A percentile compares a stretch with the other conserved stretches of the same genome.
These are phyloP conservation scores for Eumeta japonica DNA, from an alignment of 1,140 invertebrate species.

Conservation along the genomic window DNA sequence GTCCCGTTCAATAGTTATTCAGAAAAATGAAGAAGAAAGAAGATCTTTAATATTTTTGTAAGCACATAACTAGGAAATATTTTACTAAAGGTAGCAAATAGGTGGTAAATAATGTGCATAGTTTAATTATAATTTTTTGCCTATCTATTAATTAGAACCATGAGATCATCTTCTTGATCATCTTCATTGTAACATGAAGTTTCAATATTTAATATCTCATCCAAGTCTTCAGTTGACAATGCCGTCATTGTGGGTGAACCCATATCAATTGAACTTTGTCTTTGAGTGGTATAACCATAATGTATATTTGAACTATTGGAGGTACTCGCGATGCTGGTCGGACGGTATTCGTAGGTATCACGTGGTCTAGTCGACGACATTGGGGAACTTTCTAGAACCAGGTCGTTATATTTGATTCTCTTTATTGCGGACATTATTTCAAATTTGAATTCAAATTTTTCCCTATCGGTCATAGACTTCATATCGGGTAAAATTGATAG, in stretches of 20 bases:
- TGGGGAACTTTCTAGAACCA: neutral
- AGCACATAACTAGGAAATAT: too few species aligned
- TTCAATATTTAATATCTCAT: conserved; percentile 1
- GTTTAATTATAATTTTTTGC: too few species aligned
- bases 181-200: neutral
- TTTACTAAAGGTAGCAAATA: too few species aligned
- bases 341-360: conserved; percentile 1
- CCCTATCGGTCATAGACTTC: conserved; percentile 1
- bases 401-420: conserved; percentile 2
- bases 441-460: conserved; percentile 5
- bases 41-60: too few species aligned
- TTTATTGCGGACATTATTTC: conserved; percentile 5
- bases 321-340: neutral
- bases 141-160: neutral
- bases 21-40: too few species aligned
- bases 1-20: too few species aligned
- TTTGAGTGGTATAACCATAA: conserved; percentile 3
- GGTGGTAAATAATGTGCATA: too few species aligned
- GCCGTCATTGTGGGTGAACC: neutral
- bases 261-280: neutral
- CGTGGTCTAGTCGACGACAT: neutral
- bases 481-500: conserved; percentile 3
- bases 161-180: neutral
- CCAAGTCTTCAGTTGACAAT: conserved; percentile 2
- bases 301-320: conserved; percentile 1